Evolutionary conservation across 2,113 vertebrate genomes (phyloP), one percentile per base, ranked within the genome.

Genomic region (Brevimyrus niger): DNA sequence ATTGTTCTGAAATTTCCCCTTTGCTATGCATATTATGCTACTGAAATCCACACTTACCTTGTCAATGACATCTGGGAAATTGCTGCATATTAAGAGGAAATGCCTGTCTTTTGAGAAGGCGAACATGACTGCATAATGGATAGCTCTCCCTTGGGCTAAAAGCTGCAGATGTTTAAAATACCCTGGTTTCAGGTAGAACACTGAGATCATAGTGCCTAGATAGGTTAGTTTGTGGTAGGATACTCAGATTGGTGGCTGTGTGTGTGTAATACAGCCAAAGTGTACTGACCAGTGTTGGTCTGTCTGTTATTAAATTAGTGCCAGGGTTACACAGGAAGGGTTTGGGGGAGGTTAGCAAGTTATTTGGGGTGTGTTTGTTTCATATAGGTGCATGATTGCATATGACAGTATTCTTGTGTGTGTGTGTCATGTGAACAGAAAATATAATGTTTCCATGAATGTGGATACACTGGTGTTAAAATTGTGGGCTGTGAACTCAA

Each of bases 61-160:
- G 97, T 98, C 97, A 98, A 97, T 99, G 98, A 99, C 98, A 99
- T 98, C 98, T 97, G 97, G 98, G 97, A 97, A 97, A 97, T 98
- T 98, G 97, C 96, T 97, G 97, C 96, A 97, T 97, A 97, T 98
- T 97, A 97, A 97, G 97, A 97, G 97, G 97, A 98, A 97, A 97
- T 96, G 97, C 96, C 96, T 97, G 97, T 97, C 97, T 97, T 97
- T 96, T 94, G 95, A 97, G 96, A 94, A 93, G 91, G 91, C 91
- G 96, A 95, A 96, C 96, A 95, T 95, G 92, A 80, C 91, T 91
- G 92, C 91, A 91, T 94, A 92, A 93, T 93, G 91, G 91, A 90
- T 90, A 65, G 85, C 92, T 91, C 92, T 94, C 95, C 94, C 92
- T 93, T 89, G 93, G 94, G 94, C 88, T 89, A 91, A 92, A 58